Base-by-base conservation (phyloP, 1,140 invertebrate genomes). In the Aethina tumida region DNA sequence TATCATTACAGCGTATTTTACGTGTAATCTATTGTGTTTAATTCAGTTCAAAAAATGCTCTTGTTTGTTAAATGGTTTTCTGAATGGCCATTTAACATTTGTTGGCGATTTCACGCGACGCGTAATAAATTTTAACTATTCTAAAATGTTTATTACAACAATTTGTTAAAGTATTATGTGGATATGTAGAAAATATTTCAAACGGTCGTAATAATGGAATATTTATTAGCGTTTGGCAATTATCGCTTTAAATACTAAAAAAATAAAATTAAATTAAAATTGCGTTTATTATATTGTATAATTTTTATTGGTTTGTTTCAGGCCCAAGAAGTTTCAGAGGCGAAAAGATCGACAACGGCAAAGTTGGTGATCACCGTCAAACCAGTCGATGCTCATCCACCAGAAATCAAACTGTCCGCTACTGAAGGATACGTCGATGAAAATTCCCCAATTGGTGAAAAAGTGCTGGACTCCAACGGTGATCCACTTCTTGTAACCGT, bases 371-470 rank as follows among this genome's bases (percentile, higher is more conserved):
- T 92, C 22, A 78, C 75, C 20, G 83, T 92, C 0, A 78, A 85
- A 45, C 83, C 84, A 5, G 82, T 89, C 0, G 86, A 91, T 60
- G 77, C 81, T 19, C 83, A 83, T 63, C 85, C 87, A 5, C 88
- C 89, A 0, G 72, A 79, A 14, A 80, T 92, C 26, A 63, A 67
- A 1, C 73, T 84, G 0, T 75, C 82, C 1, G 68, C 76, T 4
- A 66, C 73, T 16, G 80, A 86, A 51, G 88, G 87, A 1, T 80
- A 73, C 49, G 85, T 90, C 0, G 74, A 85, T 50, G 89, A 93
- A 60, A 91, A 90, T 53, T 80, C 86, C 1, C 75, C 85, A 0
- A 71, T 86, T 26, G 86, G 86, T 10, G 89, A 86, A 2, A 75
- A 75, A 56, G 82, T 93, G 5, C 55, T 86, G 21, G 81, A 86